Percentiles rank a stretch among this genome's conserved stretches.
phyloP scores from a whole-genome alignment of 2,888 invertebrate genomes.

The Caenorhabditis panamensis region DNA sequence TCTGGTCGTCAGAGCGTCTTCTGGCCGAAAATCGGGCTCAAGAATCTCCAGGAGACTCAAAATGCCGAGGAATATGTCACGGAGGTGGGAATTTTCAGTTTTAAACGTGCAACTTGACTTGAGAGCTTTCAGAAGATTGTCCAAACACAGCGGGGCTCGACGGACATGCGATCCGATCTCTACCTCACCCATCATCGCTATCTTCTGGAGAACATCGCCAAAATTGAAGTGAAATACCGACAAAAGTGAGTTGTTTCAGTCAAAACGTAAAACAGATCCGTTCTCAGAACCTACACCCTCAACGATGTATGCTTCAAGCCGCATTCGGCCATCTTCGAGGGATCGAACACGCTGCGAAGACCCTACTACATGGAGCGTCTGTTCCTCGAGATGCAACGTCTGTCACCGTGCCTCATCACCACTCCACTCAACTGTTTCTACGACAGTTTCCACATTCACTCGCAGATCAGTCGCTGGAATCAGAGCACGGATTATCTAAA shows the following conservation, averaged over 20 bases:
- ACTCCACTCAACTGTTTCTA: slow-evolving; percentile 53
- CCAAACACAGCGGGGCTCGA: neutral
- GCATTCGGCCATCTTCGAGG: slow-evolving; percentile 29
- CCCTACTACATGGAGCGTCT: slow-evolving; percentile 25
- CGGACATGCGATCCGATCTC: slow-evolving; percentile 25
- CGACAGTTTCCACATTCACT: slow-evolving; percentile 34
- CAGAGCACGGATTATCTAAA: slow-evolving; percentile 18
- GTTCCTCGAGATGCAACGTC: slow-evolving; percentile 26
- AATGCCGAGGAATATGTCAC: neutral
- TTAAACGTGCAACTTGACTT: neutral
- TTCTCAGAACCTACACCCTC: slow-evolving; percentile 26
- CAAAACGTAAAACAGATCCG: neutral
- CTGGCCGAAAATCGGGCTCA: slow-evolving; percentile 4
- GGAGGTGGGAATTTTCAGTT: slow-evolving; percentile 9
- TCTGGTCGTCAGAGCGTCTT: neutral
- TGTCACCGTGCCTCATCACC: slow-evolving; percentile 52
- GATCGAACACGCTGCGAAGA: neutral
- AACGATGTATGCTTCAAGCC: slow-evolving; percentile 59
- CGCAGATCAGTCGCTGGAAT: slow-evolving; percentile 41
- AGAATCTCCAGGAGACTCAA: too few species aligned
- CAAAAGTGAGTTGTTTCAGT: slow-evolving; percentile 25
- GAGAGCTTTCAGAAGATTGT: slow-evolving; percentile 27
- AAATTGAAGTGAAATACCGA: slow-evolving; percentile 13
- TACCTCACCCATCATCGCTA: slow-evolving; percentile 46
- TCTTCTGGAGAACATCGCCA: slow-evolving; percentile 29